Base-by-base conservation (phyloP, 2,888 invertebrate species). In the Caenorhabditis imperialis region DNA sequence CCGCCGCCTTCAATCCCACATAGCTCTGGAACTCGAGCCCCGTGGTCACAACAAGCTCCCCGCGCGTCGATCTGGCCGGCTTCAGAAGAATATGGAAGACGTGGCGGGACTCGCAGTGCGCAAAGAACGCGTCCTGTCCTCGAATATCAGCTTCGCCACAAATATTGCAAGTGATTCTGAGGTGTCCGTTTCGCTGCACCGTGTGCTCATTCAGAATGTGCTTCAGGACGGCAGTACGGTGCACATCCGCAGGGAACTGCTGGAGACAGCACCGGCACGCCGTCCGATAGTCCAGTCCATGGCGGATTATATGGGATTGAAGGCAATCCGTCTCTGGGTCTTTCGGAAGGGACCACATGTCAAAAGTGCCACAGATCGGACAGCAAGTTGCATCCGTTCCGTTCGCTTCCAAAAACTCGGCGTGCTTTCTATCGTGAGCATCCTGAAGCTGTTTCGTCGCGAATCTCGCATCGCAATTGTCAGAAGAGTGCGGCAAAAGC, bases 281-380 rank as follows among this genome's bases (percentile, higher is more conserved):
- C 45, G 67, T 54, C 30, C 65, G 67, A 30, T 44, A 54, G n/a
- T 65, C 57, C 14, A 78, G 44, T 35, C 75, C 78, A 33, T 78
- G 78, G 1, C 55, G 72, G 8, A 38, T 35, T 16, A 69, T 22
- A 37, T 78, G 78, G 22, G 65, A 67, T 40, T 55, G 63, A 1
- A 53, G 33, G 2, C 58, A 58, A 2, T 42, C 55, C 7, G 50
- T 62, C 0, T 10, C 6, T n/a, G 63, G 54, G 25, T 63, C 51
- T 35, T 57, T 48, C 10, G 47, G 40, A 42, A 67, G n/a, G 12
- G 58, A 51, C 78, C 78, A 78, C 47, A 72, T 55, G 18, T 73
- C 62, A 6, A 62, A 25, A 3, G 71, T 37, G 63, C 78, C 78
- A 42, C 78, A 78, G 14, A 75, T 27, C 5, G 63, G 16, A 27